phyloP scores from a whole-genome alignment of 2,113 vertebrate genomes.

The Steatornis caripensis region DNA sequence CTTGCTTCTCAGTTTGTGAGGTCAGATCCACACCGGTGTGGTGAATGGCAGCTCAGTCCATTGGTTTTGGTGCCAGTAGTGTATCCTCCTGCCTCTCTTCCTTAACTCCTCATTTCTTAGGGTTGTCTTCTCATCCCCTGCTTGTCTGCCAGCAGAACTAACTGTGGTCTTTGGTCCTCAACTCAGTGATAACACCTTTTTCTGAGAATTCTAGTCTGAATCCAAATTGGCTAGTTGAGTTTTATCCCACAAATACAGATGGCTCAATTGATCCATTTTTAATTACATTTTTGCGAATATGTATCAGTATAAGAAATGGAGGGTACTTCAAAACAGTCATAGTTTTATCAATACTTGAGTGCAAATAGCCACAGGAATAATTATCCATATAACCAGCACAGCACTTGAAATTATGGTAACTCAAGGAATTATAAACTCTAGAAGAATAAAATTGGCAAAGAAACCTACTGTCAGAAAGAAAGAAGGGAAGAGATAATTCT shows the following conservation, averaged over 20 bases:
- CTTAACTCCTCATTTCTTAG: neutral
- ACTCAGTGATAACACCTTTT: neutral
- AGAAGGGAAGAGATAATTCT: neutral
- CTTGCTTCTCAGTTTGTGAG: neutral
- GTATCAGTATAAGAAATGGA: neutral
- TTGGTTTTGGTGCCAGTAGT: neutral
- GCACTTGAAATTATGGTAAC: neutral
- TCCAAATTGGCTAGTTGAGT: neutral
- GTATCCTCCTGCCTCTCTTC: neutral
- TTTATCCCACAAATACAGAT: neutral
- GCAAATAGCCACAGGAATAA: slow-evolving; percentile 29
- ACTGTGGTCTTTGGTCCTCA: neutral
- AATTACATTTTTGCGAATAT: neutral
- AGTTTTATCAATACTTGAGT: neutral
- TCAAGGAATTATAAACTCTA: neutral
- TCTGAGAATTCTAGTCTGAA: neutral
- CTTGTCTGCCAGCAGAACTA: neutral
- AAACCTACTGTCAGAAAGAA: slow-evolving; percentile 10
- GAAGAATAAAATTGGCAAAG: slow-evolving; percentile 16
- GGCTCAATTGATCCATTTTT: neutral
- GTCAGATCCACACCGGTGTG: neutral
- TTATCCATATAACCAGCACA: neutral
- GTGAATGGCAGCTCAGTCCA: neutral
- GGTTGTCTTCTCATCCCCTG: neutral
- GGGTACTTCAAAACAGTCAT: neutral